phyloP scores from a whole-genome alignment of 2,888 invertebrate species.

The Stenodema calcarata region DNA sequence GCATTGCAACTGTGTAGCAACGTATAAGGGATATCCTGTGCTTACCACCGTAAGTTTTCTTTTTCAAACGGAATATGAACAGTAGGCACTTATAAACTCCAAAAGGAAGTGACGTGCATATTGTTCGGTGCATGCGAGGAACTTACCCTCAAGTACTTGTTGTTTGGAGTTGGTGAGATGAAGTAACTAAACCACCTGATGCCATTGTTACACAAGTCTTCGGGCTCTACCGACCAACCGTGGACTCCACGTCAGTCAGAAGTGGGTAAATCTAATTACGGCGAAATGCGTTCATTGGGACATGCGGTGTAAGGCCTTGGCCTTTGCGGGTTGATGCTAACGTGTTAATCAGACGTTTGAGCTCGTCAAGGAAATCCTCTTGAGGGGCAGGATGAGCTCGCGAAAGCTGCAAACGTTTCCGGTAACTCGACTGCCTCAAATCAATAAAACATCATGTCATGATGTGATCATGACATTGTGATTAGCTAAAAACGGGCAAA shows the following conservation, averaged over 20 bases:
- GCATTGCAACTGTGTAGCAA: too few species aligned
- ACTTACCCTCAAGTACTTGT: background rate
- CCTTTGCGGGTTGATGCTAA: background rate
- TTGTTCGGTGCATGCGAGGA: background rate
- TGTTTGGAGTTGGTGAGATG: background rate
- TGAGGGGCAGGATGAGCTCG: too few species aligned
- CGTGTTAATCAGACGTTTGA: background rate
- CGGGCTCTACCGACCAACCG: background rate
- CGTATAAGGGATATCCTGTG: too few species aligned
- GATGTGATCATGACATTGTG: too few species aligned
- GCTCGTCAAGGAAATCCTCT: background rate
- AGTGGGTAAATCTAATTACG: background rate
- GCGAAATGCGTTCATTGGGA: background rate
- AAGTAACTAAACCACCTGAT: background rate
- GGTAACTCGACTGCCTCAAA: too few species aligned
- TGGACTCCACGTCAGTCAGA: background rate
- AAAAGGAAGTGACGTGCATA: background rate
- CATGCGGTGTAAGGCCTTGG: background rate
- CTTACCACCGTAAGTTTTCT: too few species aligned
- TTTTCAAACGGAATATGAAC: too few species aligned
- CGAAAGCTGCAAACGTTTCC: too few species aligned
- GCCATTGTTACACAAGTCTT: background rate
- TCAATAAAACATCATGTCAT: too few species aligned
- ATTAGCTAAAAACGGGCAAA: too few species aligned
- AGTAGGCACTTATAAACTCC: background rate